Percentiles rank a stretch among this genome's conserved stretches.
phyloP scores from a whole-genome alignment of 92 coral and sea anemone genomes.

The Montipora capitata region DNA sequence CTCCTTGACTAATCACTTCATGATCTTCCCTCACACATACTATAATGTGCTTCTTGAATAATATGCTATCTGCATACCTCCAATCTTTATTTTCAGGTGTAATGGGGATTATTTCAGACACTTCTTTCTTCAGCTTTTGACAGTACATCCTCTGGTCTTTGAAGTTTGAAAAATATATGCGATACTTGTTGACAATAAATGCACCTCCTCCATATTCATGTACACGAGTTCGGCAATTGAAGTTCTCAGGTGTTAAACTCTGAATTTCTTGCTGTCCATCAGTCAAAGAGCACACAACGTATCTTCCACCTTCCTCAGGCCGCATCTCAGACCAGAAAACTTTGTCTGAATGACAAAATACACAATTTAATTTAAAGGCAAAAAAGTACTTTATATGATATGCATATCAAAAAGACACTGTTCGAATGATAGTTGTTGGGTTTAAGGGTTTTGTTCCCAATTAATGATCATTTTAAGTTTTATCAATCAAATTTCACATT shows the following conservation, averaged over 20 bases:
- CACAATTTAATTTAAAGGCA: neutral
- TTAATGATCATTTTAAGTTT: no score
- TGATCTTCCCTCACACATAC: constrained; percentile 98
- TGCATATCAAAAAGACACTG: no score
- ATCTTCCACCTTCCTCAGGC: constrained; percentile 91
- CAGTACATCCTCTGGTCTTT: constrained; percentile 90
- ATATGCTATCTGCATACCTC: constrained; percentile 95
- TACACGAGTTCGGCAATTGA: constrained; percentile 90
- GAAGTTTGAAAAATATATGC: constrained; percentile 94
- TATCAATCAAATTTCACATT: no score
- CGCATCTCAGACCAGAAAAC: constrained; percentile 95
- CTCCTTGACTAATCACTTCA: constrained; percentile 76
- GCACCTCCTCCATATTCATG: constrained; percentile 99
- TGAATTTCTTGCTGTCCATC: constrained; percentile 63
- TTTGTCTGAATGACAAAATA: constrained; percentile 3
- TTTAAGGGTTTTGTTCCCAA: no score
- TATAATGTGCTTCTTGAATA: constrained; percentile 64
- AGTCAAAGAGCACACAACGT: constrained; percentile 81
- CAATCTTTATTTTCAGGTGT: constrained; percentile 89
- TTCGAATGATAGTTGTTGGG: no score
- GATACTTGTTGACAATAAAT: constrained; percentile 88
- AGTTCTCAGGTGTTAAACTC: constrained; percentile 82
- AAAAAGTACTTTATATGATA: no score
- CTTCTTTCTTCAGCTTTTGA: constrained; percentile 73
- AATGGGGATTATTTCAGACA: constrained; percentile 46